A percentile compares a stretch with the other conserved stretches of the same genome.
These are phyloP conservation scores for Leptopilina clavipes DNA, from an alignment of 1,140 invertebrate species.

Conservation along the genomic window DNA sequence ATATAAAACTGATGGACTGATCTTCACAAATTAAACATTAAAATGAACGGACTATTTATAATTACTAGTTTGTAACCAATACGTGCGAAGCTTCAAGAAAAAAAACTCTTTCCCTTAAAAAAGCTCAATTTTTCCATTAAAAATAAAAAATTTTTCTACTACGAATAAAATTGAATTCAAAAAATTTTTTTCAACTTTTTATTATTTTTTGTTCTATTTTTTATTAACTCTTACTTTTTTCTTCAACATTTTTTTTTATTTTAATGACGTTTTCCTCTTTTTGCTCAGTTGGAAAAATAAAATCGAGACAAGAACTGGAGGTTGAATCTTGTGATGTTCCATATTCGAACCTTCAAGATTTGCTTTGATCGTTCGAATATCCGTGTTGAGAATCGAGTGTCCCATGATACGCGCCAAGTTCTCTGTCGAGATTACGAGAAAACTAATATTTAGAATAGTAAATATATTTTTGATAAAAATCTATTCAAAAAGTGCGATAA, in stretches of 20 bases:
- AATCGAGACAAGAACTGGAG: constrained; percentile 37
- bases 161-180: too few species aligned
- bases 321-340: constrained; percentile 63
- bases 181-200: too few species aligned
- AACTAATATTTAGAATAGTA: constrained; percentile 42
- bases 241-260: not conserved
- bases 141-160: too few species aligned
- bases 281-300: not conserved
- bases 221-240: too few species aligned
- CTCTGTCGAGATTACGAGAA: constrained; percentile 44
- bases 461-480: constrained; percentile 73
- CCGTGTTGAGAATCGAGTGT: constrained; percentile 70
- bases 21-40: constrained; percentile 29
- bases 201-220: too few species aligned
- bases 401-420: constrained; percentile 53
- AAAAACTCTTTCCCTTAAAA: not conserved
- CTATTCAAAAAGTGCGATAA: constrained; percentile 51
- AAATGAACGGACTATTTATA: constrained; percentile 15
- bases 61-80: constrained; percentile 18
- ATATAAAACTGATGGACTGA: constrained; percentile 23
- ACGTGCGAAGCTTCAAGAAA: constrained; percentile 9
- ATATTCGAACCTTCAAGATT: constrained; percentile 73
- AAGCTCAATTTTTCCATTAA: not conserved
- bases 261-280: not conserved
- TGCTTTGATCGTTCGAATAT: constrained; percentile 72